These are phyloP conservation scores for Setophaga kirtlandii DNA, from an alignment of 2,113 vertebrate species.

Conservation along the genomic window DNA sequence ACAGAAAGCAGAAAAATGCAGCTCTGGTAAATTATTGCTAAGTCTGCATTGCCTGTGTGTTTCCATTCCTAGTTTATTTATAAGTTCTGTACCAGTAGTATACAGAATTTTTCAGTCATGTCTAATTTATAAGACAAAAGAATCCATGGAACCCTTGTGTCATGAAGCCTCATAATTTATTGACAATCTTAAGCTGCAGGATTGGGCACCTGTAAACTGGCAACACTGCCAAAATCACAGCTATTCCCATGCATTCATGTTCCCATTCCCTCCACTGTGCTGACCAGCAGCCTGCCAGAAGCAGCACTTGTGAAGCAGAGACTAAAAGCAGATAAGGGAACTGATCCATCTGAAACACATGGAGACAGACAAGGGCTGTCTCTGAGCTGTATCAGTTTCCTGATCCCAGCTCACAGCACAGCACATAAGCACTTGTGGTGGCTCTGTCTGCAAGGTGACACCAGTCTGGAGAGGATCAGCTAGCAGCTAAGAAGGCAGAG, in stretches of 20 bases:
- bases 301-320: background rate
- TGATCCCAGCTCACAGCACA: rapidly evolving
- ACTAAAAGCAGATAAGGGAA: background rate
- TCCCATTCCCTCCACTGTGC: background rate
- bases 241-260: rapidly evolving
- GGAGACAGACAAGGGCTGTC: background rate
- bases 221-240: background rate
- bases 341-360: rapidly evolving
- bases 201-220: background rate
- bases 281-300: background rate
- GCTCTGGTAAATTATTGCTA: background rate
- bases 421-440: background rate
- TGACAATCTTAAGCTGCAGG: background rate
- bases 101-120: conserved; percentile 11
- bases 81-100: background rate
- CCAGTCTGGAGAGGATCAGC: background rate
- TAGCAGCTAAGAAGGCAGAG: background rate
- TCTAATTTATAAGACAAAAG: conserved; percentile 34
- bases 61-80: conserved; percentile 49
- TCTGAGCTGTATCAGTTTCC: background rate
- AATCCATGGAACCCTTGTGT: background rate
- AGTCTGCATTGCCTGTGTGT: background rate
- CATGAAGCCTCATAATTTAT: conserved; percentile 18
- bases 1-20: background rate
- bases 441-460: background rate